These are phyloP conservation scores for Enteromius trimaculatus DNA, from an alignment of 2,797 vertebrate genomes.

Conservation along the genomic window DNA sequence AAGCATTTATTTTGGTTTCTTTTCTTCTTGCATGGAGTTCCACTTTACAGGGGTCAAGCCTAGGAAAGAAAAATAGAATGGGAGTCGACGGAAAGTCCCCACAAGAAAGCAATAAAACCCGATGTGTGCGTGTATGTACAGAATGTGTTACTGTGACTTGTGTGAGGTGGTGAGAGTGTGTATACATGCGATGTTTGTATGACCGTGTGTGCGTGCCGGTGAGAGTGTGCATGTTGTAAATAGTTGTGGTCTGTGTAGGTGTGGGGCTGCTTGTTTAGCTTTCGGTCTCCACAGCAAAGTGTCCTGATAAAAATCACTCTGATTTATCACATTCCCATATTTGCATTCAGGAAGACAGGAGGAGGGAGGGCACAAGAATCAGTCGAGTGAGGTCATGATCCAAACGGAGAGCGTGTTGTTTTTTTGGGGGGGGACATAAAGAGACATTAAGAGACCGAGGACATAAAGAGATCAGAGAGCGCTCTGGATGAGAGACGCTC, in stretches of 20 bases:
- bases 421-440: slow-evolving; percentile 45
- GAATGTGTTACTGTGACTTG: slow-evolving; percentile 54
- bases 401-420: slow-evolving; percentile 67
- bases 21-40: slow-evolving; percentile 72
- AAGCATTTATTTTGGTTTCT: slow-evolving; percentile 68
- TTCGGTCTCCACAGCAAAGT: slow-evolving; percentile 82
- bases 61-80: slow-evolving; percentile 80
- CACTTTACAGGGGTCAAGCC: slow-evolving; percentile 72
- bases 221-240: slow-evolving; percentile 70
- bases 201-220: slow-evolving; percentile 50
- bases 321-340: slow-evolving; percentile 83
- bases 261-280: slow-evolving; percentile 79
- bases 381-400: slow-evolving; percentile 78
- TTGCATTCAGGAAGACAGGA: slow-evolving; percentile 79
- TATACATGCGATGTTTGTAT: slow-evolving; percentile 48
- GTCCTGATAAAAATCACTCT: slow-evolving; percentile 81
- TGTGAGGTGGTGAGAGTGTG: slow-evolving; percentile 55
- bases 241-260: slow-evolving; percentile 77
- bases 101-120: slow-evolving; percentile 74
- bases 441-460: too few relatives aligned
- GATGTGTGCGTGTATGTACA: slow-evolving; percentile 58
- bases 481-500: slow-evolving; percentile 3
- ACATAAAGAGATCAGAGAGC: slow-evolving; percentile 46
- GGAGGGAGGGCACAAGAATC: slow-evolving; percentile 66
- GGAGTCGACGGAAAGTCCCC: slow-evolving; percentile 79